Conservation (phyloP, 2,113 vertebrate genomes). For the Cygnus atratus region DNA sequence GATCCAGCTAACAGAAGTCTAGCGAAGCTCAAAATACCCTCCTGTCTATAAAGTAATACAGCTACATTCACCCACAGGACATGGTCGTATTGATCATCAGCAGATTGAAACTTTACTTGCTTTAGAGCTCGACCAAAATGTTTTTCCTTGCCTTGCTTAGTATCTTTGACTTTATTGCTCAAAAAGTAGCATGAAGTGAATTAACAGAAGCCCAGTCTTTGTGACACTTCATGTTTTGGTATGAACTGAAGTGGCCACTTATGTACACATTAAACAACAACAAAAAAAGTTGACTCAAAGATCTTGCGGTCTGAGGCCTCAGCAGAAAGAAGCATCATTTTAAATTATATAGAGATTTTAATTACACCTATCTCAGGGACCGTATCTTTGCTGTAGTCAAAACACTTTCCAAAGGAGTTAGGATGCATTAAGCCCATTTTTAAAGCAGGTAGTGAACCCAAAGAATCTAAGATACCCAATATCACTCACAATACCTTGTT, state of each 20-base stretch:
- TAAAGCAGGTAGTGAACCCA: neutral
- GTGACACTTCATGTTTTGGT: neutral
- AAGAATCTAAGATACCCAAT: neutral
- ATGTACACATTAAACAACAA: neutral
- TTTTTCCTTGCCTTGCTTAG: neutral
- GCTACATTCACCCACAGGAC: neutral
- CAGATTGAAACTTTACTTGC: neutral
- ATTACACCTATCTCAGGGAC: neutral
- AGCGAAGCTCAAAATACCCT: neutral
- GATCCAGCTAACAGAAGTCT: neutral
- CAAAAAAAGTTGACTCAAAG: neutral
- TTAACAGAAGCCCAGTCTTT: neutral
- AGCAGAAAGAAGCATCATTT: neutral
- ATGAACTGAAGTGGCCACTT: neutral
- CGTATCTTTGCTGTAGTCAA: neutral
- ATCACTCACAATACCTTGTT: rapidly evolving
- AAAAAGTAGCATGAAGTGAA: neutral
- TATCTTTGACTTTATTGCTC: neutral
- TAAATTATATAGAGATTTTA: neutral
- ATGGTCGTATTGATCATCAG: neutral
- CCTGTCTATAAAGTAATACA: neutral
- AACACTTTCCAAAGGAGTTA: neutral
- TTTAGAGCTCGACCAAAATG: neutral
- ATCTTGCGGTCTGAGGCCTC: neutral
- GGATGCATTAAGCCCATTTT: neutral